Evolutionary conservation across 1,140 invertebrate species (phyloP).

Genomic region (Brachionus calyciflorus): DNA sequence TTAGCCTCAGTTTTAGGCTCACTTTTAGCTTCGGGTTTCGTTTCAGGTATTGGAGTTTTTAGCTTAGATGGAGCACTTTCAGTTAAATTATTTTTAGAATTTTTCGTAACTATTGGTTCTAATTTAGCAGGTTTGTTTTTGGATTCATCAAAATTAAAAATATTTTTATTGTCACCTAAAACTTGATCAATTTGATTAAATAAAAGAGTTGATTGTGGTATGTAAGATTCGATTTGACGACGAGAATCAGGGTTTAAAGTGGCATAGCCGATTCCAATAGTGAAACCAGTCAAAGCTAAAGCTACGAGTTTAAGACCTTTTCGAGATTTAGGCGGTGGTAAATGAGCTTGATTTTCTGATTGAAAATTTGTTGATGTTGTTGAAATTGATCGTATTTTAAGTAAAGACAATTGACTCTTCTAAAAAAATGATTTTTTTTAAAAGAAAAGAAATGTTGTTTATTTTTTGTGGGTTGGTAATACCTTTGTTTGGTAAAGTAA

Average conservation of each 20-base stretch:
- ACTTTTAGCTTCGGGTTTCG: no score
- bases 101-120: not conserved
- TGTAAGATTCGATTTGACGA: slow-evolving; percentile 28
- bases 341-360: not conserved
- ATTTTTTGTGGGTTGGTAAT: not conserved
- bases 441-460: no score
- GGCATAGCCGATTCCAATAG: slow-evolving; percentile 35
- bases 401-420: not conserved
- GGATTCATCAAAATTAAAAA: not conserved
- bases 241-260: slow-evolving; percentile 33
- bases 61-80: not conserved
- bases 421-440: not conserved
- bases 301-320: slow-evolving; percentile 19
- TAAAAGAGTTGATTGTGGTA: slow-evolving; percentile 10
- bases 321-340: not conserved
- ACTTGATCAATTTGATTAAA: slow-evolving; percentile 19
- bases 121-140: not conserved
- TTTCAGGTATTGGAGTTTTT: not conserved
- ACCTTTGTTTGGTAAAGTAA: slow-evolving; percentile 37
- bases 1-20: not conserved
- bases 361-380: not conserved
- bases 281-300: slow-evolving; percentile 36
- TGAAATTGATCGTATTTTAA: slow-evolving; percentile 1
- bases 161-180: not conserved
- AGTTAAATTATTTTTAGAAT: not conserved